These are phyloP conservation scores for Heliconius himera DNA, from an alignment of 1,140 invertebrate genomes.

Conservation along the genomic window DNA sequence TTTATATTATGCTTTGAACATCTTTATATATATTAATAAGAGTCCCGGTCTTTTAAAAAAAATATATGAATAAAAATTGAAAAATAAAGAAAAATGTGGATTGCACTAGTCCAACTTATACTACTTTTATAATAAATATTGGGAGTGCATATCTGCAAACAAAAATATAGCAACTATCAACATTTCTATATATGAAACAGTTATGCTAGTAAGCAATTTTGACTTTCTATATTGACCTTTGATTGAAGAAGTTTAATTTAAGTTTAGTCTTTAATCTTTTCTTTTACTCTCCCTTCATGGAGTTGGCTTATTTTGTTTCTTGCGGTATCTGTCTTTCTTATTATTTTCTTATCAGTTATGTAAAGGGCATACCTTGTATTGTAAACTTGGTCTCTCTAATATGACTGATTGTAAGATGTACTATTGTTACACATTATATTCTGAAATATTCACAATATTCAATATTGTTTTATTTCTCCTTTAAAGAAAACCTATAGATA, in stretches of 20 bases:
- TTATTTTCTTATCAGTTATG: slow-evolving; percentile 62
- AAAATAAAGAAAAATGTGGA: slow-evolving; percentile 74
- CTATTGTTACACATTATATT: slow-evolving; percentile 76
- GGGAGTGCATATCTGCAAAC: slow-evolving; percentile 71
- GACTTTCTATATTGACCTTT: slow-evolving; percentile 71
- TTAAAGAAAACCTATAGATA: neutral
- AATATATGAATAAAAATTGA: slow-evolving; percentile 78
- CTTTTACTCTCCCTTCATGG: slow-evolving; percentile 62
- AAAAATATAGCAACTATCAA: slow-evolving; percentile 79
- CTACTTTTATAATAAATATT: slow-evolving; percentile 60
- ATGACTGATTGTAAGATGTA: slow-evolving; percentile 68
- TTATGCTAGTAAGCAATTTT: slow-evolving; percentile 60
- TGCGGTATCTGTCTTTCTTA: slow-evolving; percentile 57
- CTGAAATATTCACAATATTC: slow-evolving; percentile 68
- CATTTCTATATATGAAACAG: slow-evolving; percentile 74
- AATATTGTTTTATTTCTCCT: slow-evolving; percentile 55
- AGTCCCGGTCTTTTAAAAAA: slow-evolving; percentile 69
- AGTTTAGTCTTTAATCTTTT: slow-evolving; percentile 62
- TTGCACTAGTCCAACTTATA: slow-evolving; percentile 64
- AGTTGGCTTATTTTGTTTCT: slow-evolving; percentile 71
- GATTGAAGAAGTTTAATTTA: slow-evolving; percentile 64
- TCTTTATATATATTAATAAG: slow-evolving; percentile 61
- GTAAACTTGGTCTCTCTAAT: slow-evolving; percentile 75
- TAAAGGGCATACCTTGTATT: slow-evolving; percentile 72
- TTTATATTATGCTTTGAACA: slow-evolving; percentile 58